phyloP scores from a whole-genome alignment of 2,797 vertebrate genomes.

The Notolepis coatsorum region DNA sequence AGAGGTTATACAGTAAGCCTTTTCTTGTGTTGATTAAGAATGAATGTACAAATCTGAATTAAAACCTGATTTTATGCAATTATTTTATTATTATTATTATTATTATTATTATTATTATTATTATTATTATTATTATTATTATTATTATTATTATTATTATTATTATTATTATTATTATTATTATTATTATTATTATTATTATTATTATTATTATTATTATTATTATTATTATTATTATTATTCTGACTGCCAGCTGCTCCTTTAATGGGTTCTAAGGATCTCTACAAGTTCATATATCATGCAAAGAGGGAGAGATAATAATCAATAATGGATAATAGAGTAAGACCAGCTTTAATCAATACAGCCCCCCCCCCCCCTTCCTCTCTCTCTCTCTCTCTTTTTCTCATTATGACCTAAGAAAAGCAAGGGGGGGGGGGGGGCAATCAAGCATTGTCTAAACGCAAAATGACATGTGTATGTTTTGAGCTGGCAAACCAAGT shows the following conservation, averaged over 20 bases:
- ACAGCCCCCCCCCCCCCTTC: slow-evolving; percentile 31
- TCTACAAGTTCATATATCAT: too few species aligned
- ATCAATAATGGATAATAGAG: slow-evolving; percentile 66
- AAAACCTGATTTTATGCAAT: slow-evolving; percentile 32
- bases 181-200: too few species aligned
- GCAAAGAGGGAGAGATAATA: too few species aligned
- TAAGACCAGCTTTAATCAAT: slow-evolving; percentile 54
- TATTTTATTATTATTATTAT: slow-evolving; percentile 12
- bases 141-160: too few species aligned
- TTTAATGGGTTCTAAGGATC: too few species aligned
- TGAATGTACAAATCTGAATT: slow-evolving; percentile 36
- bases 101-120: too few species aligned
- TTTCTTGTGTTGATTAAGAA: slow-evolving; percentile 45
- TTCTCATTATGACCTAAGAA: slow-evolving; percentile 41
- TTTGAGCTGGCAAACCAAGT: slow-evolving; percentile 47
- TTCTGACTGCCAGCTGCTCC: too few species aligned
- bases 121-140: too few species aligned
- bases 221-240: too few species aligned
- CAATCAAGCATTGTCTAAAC: slow-evolving; percentile 46
- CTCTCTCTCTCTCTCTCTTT: neutral
- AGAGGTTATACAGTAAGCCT: slow-evolving; percentile 13
- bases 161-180: too few species aligned
- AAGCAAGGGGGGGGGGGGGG: slow-evolving; percentile 11
- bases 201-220: too few species aligned
- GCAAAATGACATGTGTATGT: slow-evolving; percentile 51